Conservation (phyloP, 2,888 invertebrate genomes). For the Drosophila cognata region DNA sequence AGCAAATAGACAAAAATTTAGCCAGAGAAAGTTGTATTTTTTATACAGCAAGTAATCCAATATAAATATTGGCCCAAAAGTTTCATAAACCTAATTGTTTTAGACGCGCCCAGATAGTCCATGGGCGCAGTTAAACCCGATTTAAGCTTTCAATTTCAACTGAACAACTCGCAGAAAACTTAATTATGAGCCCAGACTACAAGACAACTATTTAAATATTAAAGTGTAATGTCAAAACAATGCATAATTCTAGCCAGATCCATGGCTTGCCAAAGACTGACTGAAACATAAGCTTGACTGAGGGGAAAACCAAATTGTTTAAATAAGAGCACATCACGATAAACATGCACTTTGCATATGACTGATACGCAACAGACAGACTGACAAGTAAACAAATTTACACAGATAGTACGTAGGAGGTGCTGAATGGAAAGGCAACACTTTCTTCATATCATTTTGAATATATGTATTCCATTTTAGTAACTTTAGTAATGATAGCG, state of each 20-base stretch:
- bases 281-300: slow-evolving; percentile 25
- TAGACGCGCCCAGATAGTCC: slow-evolving; percentile 27
- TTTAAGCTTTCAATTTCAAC: slow-evolving; percentile 39
- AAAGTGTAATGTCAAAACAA: slow-evolving; percentile 50
- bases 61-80: slow-evolving; percentile 61
- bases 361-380: slow-evolving; percentile 58
- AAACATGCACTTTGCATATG: slow-evolving; percentile 41
- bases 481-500: neutral
- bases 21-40: slow-evolving; percentile 39
- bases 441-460: neutral
- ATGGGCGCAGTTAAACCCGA: slow-evolving; percentile 28
- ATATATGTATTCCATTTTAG: neutral
- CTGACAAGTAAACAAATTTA: slow-evolving; percentile 21
- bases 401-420: slow-evolving; percentile 1
- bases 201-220: slow-evolving; percentile 55
- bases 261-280: neutral
- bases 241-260: slow-evolving; percentile 15
- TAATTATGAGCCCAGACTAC: slow-evolving; percentile 61
- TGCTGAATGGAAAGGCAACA: slow-evolving; percentile 1
- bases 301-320: slow-evolving; percentile 36
- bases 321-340: slow-evolving; percentile 47
- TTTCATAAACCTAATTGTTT: slow-evolving; percentile 66
- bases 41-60: slow-evolving; percentile 16
- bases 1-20: slow-evolving; percentile 70
- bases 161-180: slow-evolving; percentile 40